These are phyloP conservation scores for Arctia plantaginis DNA, from an alignment of 2,888 invertebrate species.

Conservation along the genomic window DNA sequence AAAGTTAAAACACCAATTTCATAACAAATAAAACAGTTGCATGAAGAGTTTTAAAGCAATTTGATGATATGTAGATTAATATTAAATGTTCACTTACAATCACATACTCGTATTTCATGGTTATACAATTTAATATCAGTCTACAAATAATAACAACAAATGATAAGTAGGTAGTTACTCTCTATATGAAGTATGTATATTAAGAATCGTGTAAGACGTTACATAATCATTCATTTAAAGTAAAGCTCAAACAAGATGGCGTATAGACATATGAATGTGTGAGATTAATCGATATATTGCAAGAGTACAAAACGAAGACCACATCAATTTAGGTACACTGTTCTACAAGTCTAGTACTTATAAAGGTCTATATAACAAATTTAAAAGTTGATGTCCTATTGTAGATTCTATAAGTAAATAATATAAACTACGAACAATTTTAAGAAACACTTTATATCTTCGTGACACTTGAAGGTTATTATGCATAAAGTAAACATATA, in stretches of 20 bases:
- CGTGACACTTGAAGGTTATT: no score
- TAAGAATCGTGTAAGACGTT: slow-evolving; percentile 34
- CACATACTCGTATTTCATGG: not conserved
- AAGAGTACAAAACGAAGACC: slow-evolving; percentile 28
- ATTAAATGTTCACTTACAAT: not conserved
- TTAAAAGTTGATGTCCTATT: no score
- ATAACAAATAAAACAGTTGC: slow-evolving; percentile 31
- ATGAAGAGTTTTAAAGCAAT: slow-evolving; percentile 18
- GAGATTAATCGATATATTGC: slow-evolving; percentile 57
- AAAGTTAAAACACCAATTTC: slow-evolving; percentile 47
- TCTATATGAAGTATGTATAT: slow-evolving; percentile 36
- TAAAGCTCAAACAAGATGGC: slow-evolving; percentile 69
- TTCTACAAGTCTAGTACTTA: no score
- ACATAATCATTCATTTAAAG: slow-evolving; percentile 43
- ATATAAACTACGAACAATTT: no score
- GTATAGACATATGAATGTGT: slow-evolving; percentile 66
- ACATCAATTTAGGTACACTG: not conserved
- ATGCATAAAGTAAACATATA: no score
- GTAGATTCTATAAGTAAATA: no score
- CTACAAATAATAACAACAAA: slow-evolving; percentile 18
- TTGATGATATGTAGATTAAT: slow-evolving; percentile 16
- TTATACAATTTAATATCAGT: slow-evolving; percentile 24
- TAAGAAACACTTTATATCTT: no score
- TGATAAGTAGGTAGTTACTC: slow-evolving; percentile 51
- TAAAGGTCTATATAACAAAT: no score